Percentiles rank a stretch among this genome's conserved stretches.
These are phyloP conservation scores for Anastrepha obliqua DNA, from an alignment of 1,140 invertebrate genomes.

Conservation along the genomic window DNA sequence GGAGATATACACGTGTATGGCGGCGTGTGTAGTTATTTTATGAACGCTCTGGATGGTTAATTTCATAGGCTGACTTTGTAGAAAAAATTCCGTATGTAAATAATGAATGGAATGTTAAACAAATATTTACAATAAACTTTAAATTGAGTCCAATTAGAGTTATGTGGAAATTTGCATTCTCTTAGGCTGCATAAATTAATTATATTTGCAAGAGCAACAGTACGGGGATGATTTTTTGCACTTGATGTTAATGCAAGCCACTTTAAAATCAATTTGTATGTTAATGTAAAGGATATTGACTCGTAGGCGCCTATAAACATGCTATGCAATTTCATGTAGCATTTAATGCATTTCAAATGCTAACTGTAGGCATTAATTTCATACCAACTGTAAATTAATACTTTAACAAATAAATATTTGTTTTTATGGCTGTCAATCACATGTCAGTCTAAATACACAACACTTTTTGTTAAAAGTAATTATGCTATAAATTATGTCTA, in stretches of 20 bases:
- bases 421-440: neutral
- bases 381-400: constrained; percentile 9
- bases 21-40: neutral
- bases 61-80: neutral
- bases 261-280: no score
- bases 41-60: neutral
- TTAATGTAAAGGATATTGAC: no score
- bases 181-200: neutral
- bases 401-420: constrained; percentile 31
- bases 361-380: neutral
- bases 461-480: neutral
- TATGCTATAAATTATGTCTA: neutral
- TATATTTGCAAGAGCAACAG: no score
- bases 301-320: neutral
- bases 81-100: neutral
- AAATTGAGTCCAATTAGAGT: neutral
- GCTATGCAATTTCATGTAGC: neutral
- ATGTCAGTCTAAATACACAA: neutral
- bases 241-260: no score
- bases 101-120: constrained; percentile 7
- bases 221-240: neutral
- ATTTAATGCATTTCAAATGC: constrained; percentile 2
- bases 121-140: constrained; percentile 10
- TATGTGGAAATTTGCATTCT: neutral
- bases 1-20: no score